Conservation (phyloP, 2,888 invertebrate genomes). For the Cecidostiba fungosa region DNA sequence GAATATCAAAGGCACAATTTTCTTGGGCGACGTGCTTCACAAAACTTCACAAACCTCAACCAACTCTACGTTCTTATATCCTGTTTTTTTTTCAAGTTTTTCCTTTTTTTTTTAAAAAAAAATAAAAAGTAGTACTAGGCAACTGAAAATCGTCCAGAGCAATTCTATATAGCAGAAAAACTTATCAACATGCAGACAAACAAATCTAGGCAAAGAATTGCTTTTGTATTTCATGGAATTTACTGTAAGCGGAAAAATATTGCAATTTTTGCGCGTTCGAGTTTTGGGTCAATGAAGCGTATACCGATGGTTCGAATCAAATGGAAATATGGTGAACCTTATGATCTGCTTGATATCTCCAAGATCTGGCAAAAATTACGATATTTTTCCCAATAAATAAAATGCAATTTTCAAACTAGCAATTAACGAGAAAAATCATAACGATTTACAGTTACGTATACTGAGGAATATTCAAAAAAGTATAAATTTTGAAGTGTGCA, state of each 20-base stretch:
- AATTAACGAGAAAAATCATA: conserved; percentile 17
- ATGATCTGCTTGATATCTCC: conserved; percentile 16
- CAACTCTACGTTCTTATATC: conserved; percentile 58
- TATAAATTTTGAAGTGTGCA: conserved; percentile 60
- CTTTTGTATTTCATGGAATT: conserved; percentile 26
- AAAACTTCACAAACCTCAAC: conserved; percentile 65
- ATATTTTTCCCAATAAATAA: conserved; percentile 28
- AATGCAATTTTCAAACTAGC: conserved; percentile 11
- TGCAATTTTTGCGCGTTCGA: conserved; percentile 30
- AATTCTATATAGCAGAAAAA: conserved; percentile 52
- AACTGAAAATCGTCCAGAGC: conserved; percentile 61
- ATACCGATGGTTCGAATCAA: neutral
- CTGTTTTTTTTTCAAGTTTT: conserved; percentile 52
- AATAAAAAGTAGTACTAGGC: conserved; percentile 49
- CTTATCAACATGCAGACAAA: conserved; percentile 58
- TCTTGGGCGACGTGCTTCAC: conserved; percentile 60
- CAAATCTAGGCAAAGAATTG: conserved; percentile 45
- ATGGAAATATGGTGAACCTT: neutral
- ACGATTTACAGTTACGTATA: conserved; percentile 57
- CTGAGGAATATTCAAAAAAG: conserved; percentile 29
- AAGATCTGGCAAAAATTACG: conserved; percentile 32
- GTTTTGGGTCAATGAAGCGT: conserved; percentile 18
- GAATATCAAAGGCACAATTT: conserved; percentile 78
- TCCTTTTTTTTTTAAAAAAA: conserved; percentile 47
- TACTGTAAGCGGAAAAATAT: conserved; percentile 35